A percentile compares a stretch with the other conserved stretches of the same genome.
phyloP scores from a whole-genome alignment of 2,888 invertebrate genomes.

The Nysson spinosus region DNA sequence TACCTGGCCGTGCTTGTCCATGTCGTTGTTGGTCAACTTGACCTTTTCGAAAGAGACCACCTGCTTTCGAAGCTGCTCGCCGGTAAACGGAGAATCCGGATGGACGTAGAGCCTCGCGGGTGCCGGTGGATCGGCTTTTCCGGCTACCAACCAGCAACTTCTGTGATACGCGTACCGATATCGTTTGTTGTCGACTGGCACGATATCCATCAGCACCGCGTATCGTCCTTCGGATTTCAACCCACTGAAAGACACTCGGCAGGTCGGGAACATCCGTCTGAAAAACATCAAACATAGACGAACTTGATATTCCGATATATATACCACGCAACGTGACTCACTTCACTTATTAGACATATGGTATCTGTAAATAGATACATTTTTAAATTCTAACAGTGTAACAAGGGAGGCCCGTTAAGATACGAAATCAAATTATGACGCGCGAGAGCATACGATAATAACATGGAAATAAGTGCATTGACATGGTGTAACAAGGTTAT shows the following conservation, averaged over 20 bases:
- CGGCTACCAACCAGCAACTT: slow-evolving; percentile 89
- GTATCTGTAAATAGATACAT: no score
- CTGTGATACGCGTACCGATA: slow-evolving; percentile 91
- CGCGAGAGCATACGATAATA: no score
- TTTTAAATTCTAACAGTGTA: no score
- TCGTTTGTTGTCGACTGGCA: slow-evolving; percentile 88
- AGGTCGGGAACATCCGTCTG: slow-evolving; percentile 91
- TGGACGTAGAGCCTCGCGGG: slow-evolving; percentile 86
- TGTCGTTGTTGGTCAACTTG: slow-evolving; percentile 90
- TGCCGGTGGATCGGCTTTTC: slow-evolving; percentile 88
- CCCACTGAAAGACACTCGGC: slow-evolving; percentile 86
- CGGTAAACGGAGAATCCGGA: slow-evolving; percentile 89
- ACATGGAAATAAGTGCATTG: no score
- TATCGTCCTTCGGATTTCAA: slow-evolving; percentile 83
- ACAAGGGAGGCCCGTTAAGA: no score
- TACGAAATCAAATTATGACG: no score
- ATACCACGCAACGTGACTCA: slow-evolving; percentile 6
- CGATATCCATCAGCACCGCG: slow-evolving; percentile 88
- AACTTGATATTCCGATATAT: no score
- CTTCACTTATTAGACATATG: no score
- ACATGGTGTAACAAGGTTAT: no score
- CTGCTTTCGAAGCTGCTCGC: slow-evolving; percentile 87
- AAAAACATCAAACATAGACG: no score
- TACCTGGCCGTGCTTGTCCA: slow-evolving; percentile 88
- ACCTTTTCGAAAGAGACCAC: slow-evolving; percentile 91